These are phyloP conservation scores for Branchinecta lindahli DNA, from an alignment of 1,140 invertebrate genomes.

Conservation along the genomic window DNA sequence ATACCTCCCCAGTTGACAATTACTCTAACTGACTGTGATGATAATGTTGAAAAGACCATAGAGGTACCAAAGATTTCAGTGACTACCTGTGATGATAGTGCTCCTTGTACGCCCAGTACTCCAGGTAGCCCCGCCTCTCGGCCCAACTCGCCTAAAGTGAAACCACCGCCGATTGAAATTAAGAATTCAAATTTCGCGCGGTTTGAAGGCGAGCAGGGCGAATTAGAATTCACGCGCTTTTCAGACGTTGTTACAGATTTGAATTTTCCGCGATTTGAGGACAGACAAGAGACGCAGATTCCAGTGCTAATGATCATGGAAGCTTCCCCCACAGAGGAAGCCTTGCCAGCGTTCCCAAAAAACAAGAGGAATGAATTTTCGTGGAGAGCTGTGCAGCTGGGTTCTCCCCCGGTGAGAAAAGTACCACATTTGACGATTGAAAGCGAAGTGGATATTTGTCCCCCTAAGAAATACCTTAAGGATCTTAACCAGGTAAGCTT, in stretches of 20 bases:
- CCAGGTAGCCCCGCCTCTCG: slow-evolving; percentile 15
- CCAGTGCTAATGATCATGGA: not conserved
- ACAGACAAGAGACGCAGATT: slow-evolving; percentile 4
- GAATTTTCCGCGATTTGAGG: not conserved
- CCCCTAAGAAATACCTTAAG: not conserved
- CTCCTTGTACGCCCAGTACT: not conserved
- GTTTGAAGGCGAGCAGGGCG: slow-evolving; percentile 20
- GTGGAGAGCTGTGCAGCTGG: slow-evolving; percentile 17
- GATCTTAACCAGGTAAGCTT: slow-evolving; percentile 2
- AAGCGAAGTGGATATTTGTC: not conserved
- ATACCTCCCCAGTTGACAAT: not conserved
- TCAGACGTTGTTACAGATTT: not conserved
- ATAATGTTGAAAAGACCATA: slow-evolving; percentile 12
- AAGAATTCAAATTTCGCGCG: slow-evolving; percentile 22
- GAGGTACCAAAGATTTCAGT: slow-evolving; percentile 14
- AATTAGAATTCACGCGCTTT: slow-evolving; percentile 13
- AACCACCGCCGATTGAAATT: slow-evolving; percentile 24
- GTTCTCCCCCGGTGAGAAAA: slow-evolving; percentile 18
- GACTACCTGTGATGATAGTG: slow-evolving; percentile 17
- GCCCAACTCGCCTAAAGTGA: slow-evolving; percentile 24
- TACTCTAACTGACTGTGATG: slow-evolving; percentile 9
- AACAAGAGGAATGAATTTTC: not conserved
- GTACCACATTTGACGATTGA: not conserved
- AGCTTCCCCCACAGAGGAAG: not conserved
- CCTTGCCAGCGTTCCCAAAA: not conserved